Conservation (phyloP, 2,113 vertebrate genomes). For the Lasiurus cinereus region DNA sequence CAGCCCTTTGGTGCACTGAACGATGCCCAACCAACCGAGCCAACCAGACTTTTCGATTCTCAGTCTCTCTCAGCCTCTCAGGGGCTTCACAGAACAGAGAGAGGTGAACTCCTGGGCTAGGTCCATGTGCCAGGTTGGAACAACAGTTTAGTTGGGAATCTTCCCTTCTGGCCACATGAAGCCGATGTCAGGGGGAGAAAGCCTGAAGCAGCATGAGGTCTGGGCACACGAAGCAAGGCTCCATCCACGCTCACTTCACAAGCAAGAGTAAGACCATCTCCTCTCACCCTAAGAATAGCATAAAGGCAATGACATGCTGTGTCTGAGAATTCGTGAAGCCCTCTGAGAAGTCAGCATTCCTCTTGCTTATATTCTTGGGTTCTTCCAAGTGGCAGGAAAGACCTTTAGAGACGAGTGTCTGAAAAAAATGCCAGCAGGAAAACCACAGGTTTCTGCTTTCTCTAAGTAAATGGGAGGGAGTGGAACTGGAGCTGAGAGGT, state of each 20-base stretch:
- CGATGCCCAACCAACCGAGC: background rate
- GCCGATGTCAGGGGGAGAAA: background rate
- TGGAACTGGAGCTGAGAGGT: background rate
- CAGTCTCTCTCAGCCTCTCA: background rate
- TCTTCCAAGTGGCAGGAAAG: constrained; percentile 31
- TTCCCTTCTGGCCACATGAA: background rate
- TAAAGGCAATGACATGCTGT: background rate
- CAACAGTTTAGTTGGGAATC: background rate
- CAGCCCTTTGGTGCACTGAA: background rate
- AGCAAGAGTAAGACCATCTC: background rate
- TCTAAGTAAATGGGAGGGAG: background rate
- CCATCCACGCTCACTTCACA: background rate
- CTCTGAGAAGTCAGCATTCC: background rate
- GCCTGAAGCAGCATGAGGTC: background rate
- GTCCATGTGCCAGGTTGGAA: background rate
- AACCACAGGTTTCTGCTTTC: background rate
- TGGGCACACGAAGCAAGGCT: background rate
- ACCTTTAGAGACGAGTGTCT: constrained; percentile 4
- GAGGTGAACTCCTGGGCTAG: background rate
- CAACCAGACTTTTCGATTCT: background rate
- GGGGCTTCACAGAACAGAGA: background rate
- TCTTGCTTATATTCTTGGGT: background rate
- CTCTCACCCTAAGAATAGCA: background rate
- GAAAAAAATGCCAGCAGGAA: constrained; percentile 9
- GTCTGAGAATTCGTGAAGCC: background rate